Base-by-base conservation (phyloP, 2,888 invertebrate genomes). In the Panorpa germanica region DNA sequence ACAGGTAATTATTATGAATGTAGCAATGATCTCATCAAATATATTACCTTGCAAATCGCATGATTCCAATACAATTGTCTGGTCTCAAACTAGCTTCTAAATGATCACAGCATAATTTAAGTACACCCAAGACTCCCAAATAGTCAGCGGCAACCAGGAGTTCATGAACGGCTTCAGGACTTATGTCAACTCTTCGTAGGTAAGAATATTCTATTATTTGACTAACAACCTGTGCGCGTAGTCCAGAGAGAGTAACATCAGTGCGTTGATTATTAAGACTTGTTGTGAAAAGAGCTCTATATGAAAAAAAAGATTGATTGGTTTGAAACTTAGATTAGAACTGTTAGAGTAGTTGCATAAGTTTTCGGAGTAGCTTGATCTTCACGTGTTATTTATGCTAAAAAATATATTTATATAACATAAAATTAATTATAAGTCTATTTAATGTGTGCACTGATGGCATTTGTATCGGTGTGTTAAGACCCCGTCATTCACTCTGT, bases 141-240 rank as follows among this genome's bases (percentile, higher is more conserved):
- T 86, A 90, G 57, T 91, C 90, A 3, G 90, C 83, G 1, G 80
- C 75, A 41, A 78, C 70, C 22, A 90, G 61, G 9, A 91, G 58
- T 43, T 74, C 68, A 43, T 77, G 75, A 1, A 88, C 85, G 46
- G 86, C 90, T 18, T 71, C 65, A 20, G 70, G 65, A 34, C 64
- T 73, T 14, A 91, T 66, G 35, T 71, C 69, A 31, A 82, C 65
- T 38, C 72, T 70, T 30, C 85, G 65, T 23, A 85, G 59, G 52
- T 93, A 91, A 1, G 86, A 80, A 52, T 80, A 90, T 40, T 82
- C 73, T 37, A 91, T 66, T 21, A 90, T 61, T 30, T 72, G 60
- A 35, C 72, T 65, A 63, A 91, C 70, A 46, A 80, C 75, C 39
- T 72, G 70, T 4, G 74, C 68, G 31, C 69, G 67, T 18, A 91